A percentile compares a stretch with the other conserved stretches of the same genome.
Conservation (phyloP, 37 sponge, comb jelly and placozoan species). For the Amphimedon queenslandica region DNA sequence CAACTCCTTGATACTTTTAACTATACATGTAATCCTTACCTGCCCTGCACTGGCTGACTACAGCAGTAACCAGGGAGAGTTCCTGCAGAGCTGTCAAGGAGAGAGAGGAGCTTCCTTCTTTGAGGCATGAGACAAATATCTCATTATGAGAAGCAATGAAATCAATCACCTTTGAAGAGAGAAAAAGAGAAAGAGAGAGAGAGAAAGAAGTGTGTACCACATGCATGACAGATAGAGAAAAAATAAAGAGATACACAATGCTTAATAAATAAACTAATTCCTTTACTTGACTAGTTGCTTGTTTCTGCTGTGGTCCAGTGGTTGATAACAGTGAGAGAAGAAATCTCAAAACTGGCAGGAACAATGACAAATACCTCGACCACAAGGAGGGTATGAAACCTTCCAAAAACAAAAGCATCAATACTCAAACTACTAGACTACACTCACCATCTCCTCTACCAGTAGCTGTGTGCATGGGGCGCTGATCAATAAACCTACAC, state of each 20-base stretch:
- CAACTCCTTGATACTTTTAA: background rate
- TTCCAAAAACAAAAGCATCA: background rate
- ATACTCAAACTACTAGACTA: background rate
- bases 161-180: conserved; percentile 28
- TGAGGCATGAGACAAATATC: conserved; percentile 50
- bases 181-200: background rate
- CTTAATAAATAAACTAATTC: background rate
- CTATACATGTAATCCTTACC: conserved; percentile 26
- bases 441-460: background rate
- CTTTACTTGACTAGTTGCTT: conserved; percentile 57
- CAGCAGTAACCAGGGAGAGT: conserved; percentile 64
- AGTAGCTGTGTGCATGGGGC: conserved; percentile 34
- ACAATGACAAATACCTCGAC: conserved; percentile 50
- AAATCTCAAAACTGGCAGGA: conserved; percentile 67
- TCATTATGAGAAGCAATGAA: conserved; percentile 68
- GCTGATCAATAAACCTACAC: conserved; percentile 71
- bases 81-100: conserved; percentile 55
- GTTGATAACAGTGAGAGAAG: conserved; percentile 49
- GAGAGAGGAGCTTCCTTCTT: conserved; percentile 21
- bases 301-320: conserved; percentile 57
- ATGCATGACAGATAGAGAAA: too few species aligned
- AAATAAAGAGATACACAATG: background rate
- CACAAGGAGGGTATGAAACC: conserved; percentile 58
- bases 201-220: background rate
- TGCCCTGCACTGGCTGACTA: conserved; percentile 52